Base-by-base conservation (phyloP, 2,888 invertebrate genomes). In the Agrotis puta region DNA sequence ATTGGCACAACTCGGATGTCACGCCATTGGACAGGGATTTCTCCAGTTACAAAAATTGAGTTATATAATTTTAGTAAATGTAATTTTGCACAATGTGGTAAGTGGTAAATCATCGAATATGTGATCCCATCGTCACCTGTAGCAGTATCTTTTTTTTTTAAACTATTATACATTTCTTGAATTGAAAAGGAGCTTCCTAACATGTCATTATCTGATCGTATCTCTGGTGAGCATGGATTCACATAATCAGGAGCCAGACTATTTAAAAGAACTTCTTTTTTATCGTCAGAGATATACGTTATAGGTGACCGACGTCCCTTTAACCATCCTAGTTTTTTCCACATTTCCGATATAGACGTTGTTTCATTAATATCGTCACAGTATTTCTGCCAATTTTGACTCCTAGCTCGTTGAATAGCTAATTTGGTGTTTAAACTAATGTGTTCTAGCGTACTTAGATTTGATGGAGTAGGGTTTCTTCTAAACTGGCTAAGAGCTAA, bases 101-200 rank as follows among this genome's bases (percentile, higher is more conserved):
- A 48, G n/a, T 48, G n/a, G n/a, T 48, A 48, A 48, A 48, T n/a
- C n/a, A n/a, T n/a, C n/a, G n/a, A n/a, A n/a, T n/a, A n/a, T n/a
- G n/a, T 48, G n/a, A 48, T 48, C 47, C 47, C 47, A 48, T 48
- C 47, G n/a, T 48, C 47, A 48, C 47, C 47, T 7, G 47, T 48
- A n/a, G 47, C 47, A 7, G 47, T 48, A 48, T 48, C 47, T 48
- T 48, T 48, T 48, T n/a, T 48, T 48, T 48, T 48, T 48, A 48
- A 48, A 48, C 47, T n/a, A n/a, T n/a, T 48, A 48, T 48, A n/a
- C n/a, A 48, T 48, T 48, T 48, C 47, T 48, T 48, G 47, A n/a
- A n/a, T 48, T n/a, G 47, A 7, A 48, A 48, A 48, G 47, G 47
- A 9, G n/a, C 3, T 48, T n/a, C 9, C 47, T 48, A 48, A 48